Conservation (phyloP, 1,140 invertebrate species). For the Drosophila mauritiana region DNA sequence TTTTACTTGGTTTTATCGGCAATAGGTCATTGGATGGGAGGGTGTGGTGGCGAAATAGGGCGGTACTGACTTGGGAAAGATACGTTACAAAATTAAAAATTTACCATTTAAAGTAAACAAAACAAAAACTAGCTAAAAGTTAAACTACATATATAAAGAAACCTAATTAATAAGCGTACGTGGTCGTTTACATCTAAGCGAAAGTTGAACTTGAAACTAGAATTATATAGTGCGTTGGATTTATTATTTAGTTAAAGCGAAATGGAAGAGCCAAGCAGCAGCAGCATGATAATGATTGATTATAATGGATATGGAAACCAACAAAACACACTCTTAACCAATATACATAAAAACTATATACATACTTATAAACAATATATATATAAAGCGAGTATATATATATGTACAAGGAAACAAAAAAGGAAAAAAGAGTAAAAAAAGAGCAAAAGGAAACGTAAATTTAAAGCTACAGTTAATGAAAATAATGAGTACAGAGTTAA, state of each 20-base stretch:
- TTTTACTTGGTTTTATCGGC: not conserved
- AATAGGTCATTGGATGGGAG: not conserved
- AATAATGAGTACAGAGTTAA: slow-evolving; percentile 40
- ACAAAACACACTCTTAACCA: slow-evolving; percentile 71
- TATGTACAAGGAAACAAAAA: slow-evolving; percentile 42
- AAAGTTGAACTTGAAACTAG: slow-evolving; percentile 83
- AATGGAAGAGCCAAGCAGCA: slow-evolving; percentile 52
- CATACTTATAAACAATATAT: slow-evolving; percentile 62
- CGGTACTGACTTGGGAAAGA: slow-evolving; percentile 40
- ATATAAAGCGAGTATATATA: slow-evolving; percentile 28
- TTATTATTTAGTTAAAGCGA: slow-evolving; percentile 80
- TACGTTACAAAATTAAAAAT: slow-evolving; percentile 79
- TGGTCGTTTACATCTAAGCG: slow-evolving; percentile 83
- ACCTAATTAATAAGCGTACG: slow-evolving; percentile 82
- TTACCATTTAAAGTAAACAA: slow-evolving; percentile 79
- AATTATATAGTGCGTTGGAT: slow-evolving; percentile 83
- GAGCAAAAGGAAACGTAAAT: slow-evolving; percentile 74
- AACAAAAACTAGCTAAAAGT: slow-evolving; percentile 79
- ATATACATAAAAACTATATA: slow-evolving; percentile 61
- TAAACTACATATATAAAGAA: slow-evolving; percentile 83
- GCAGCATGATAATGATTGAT: slow-evolving; percentile 46
- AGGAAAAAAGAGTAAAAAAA: slow-evolving; percentile 56
- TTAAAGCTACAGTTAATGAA: slow-evolving; percentile 71
- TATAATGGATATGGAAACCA: slow-evolving; percentile 43
- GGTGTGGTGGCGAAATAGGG: slow-evolving; percentile 12